Conservation (phyloP, 2,113 vertebrate genomes). For the Carassius gibelio region DNA sequence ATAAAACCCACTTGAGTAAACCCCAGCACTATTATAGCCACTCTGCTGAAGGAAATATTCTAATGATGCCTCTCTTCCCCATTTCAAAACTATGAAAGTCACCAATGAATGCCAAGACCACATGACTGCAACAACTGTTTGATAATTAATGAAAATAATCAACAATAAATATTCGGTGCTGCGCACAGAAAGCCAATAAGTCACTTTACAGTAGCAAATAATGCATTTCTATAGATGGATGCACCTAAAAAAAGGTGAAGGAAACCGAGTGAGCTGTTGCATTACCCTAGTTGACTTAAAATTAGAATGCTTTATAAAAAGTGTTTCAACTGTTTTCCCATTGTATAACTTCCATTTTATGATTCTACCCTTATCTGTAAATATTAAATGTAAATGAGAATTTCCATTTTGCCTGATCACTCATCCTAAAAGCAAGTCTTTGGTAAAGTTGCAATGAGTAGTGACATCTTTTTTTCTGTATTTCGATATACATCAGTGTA, state of each 20-base stretch:
- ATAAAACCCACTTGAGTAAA: constrained; percentile 67
- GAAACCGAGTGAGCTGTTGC: background rate
- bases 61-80: constrained; percentile 68
- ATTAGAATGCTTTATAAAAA: background rate
- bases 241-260: background rate
- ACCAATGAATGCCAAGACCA: constrained; percentile 65
- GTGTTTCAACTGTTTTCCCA: background rate
- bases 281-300: no score
- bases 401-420: no score
- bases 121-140: background rate
- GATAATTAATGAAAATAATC: background rate
- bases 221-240: background rate
- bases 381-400: background rate
- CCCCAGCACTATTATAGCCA: constrained; percentile 69
- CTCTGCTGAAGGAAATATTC: constrained; percentile 74
- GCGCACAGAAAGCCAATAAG: background rate
- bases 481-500: background rate
- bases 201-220: background rate
- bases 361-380: background rate
- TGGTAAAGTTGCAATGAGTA: background rate
- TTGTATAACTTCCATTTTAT: background rate
- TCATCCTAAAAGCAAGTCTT: background rate
- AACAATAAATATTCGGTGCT: background rate
- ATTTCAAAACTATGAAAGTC: constrained; percentile 74
- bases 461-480: background rate